These are phyloP conservation scores for Pteruthius melanotis DNA, from an alignment of 2,113 vertebrate genomes.

Conservation along the genomic window DNA sequence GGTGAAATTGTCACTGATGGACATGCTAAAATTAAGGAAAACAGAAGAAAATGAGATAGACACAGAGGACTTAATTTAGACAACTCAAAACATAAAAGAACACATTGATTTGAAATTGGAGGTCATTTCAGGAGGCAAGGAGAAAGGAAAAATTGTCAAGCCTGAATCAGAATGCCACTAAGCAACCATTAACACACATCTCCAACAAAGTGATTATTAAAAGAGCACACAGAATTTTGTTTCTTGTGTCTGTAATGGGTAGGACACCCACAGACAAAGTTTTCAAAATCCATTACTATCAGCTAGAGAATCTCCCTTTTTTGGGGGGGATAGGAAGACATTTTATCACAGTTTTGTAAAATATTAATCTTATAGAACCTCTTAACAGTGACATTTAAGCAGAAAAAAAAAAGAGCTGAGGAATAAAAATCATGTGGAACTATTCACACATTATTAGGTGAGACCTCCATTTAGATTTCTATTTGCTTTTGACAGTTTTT, in stretches of 20 bases:
- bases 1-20: neutral
- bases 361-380: neutral
- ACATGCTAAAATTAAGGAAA: neutral
- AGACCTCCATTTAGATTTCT: neutral
- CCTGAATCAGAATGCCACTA: neutral
- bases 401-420: neutral
- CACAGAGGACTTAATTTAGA: neutral
- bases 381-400: neutral
- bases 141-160: neutral
- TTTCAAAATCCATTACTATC: neutral
- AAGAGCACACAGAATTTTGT: neutral
- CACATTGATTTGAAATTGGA: neutral
- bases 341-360: neutral
- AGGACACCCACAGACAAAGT: neutral
- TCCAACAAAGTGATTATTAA: neutral
- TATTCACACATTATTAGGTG: neutral
- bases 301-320: neutral
- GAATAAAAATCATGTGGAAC: neutral
- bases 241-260: neutral
- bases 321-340: neutral
- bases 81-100: neutral
- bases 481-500: neutral
- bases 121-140: neutral
- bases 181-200: neutral
- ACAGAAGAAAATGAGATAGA: neutral